phyloP scores from a whole-genome alignment of 2,113 vertebrate genomes.

The Nothobranchius kuhntae region DNA sequence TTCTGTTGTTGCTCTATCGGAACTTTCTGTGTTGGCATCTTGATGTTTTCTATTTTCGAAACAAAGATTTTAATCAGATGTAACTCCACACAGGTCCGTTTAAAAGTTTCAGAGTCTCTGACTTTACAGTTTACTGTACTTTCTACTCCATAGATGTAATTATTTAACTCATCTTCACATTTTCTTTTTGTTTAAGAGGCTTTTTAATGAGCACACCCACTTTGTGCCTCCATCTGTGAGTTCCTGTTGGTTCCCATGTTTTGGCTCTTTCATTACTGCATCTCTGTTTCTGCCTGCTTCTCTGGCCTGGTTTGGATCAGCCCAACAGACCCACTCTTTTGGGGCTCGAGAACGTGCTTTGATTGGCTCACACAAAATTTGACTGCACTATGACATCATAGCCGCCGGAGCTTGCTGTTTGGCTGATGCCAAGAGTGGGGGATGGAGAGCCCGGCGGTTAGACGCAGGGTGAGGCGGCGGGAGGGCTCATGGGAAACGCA shows the following conservation, averaged over 20 bases:
- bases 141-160: background rate
- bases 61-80: too few relatives aligned
- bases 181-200: background rate
- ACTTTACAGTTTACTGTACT: background rate
- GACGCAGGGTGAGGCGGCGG: conserved; percentile 58
- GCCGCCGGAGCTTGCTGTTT: conserved; percentile 53
- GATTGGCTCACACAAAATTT: conserved; percentile 77
- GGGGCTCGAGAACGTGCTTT: conserved; percentile 69
- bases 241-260: conserved; percentile 28
- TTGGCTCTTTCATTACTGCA: conserved; percentile 15
- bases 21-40: too few relatives aligned
- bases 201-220: background rate
- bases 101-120: background rate
- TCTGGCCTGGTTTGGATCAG: conserved; percentile 73
- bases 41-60: too few relatives aligned
- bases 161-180: background rate
- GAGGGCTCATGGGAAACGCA: conserved; percentile 69
- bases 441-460: conserved; percentile 52
- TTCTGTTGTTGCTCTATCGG: too few relatives aligned
- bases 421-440: conserved; percentile 52
- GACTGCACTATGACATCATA: conserved; percentile 78
- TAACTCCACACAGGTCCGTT: background rate
- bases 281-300: conserved; percentile 36
- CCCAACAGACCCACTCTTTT: conserved; percentile 63
- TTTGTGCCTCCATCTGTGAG: background rate